These are phyloP conservation scores for Drosophila nebulosa DNA, from an alignment of 1,140 invertebrate genomes.

Conservation along the genomic window DNA sequence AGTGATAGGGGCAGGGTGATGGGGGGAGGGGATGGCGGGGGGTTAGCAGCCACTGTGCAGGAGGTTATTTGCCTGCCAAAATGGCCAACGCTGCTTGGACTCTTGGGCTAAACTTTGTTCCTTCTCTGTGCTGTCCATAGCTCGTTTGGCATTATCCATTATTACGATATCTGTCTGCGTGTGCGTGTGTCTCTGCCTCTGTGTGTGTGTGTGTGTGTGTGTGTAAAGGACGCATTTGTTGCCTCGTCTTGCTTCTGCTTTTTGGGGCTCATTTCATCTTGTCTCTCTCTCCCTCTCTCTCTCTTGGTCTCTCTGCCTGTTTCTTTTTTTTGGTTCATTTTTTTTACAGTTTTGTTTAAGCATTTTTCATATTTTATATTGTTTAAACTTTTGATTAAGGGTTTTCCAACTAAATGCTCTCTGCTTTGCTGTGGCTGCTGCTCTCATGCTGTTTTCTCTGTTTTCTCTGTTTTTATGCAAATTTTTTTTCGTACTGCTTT, in stretches of 20 bases:
- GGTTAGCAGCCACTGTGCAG: background rate
- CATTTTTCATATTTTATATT: slow-evolving; percentile 68
- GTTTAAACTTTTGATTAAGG: slow-evolving; percentile 76
- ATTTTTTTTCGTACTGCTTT: slow-evolving; percentile 44
- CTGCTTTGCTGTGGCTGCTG: slow-evolving; percentile 7
- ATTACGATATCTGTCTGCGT: slow-evolving; percentile 55
- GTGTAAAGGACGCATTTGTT: background rate
- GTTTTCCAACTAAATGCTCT: slow-evolving; percentile 39
- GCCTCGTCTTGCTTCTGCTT: background rate
- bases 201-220: slow-evolving; percentile 8
- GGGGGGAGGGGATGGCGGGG: background rate
- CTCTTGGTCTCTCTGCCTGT: background rate
- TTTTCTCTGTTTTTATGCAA: slow-evolving; percentile 60
- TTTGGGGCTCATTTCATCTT: background rate
- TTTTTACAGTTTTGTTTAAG: slow-evolving; percentile 31
- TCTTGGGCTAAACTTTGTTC: slow-evolving; percentile 6
- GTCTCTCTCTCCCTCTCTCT: background rate
- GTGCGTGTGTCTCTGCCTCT: slow-evolving; percentile 2
- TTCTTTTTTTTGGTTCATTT: slow-evolving; percentile 34
- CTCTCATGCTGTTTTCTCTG: slow-evolving; percentile 23
- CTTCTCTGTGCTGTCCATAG: slow-evolving; percentile 5
- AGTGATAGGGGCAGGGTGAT: background rate
- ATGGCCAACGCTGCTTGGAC: slow-evolving; percentile 8
- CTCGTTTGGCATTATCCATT: slow-evolving; percentile 46
- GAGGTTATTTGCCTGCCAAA: slow-evolving; percentile 8